These are phyloP conservation scores for Labroides dimidiatus DNA, from an alignment of 2,797 vertebrate species.

Conservation along the genomic window DNA sequence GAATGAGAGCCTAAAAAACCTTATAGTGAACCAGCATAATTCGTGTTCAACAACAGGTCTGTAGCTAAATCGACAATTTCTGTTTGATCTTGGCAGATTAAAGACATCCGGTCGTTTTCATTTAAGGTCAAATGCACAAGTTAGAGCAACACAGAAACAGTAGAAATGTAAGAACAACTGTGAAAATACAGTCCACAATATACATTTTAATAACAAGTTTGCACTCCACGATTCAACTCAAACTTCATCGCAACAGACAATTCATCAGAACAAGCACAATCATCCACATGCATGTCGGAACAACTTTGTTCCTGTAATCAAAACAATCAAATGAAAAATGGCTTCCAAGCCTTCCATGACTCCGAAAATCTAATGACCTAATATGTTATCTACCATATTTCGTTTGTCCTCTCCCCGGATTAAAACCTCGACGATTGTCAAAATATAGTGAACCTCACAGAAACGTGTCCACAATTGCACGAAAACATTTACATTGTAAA, in stretches of 20 bases:
- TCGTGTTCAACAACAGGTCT: no score
- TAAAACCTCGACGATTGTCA: constrained; percentile 10
- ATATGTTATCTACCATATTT: constrained; percentile 71
- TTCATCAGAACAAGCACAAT: constrained; percentile 3
- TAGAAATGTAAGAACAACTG: neutral
- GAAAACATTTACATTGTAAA: neutral
- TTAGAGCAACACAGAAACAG: neutral
- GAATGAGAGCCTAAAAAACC: no score
- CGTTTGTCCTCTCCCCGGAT: constrained; percentile 25
- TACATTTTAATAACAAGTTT: neutral
- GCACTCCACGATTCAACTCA: neutral
- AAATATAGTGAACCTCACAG: neutral
- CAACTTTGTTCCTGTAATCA: constrained; percentile 44
- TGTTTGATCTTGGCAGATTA: neutral
- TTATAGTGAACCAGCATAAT: neutral
- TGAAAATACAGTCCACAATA: neutral
- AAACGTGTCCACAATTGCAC: neutral
- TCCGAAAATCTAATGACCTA: constrained; percentile 74
- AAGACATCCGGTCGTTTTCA: neutral
- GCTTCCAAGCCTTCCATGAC: constrained; percentile 68
- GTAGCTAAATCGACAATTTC: neutral
- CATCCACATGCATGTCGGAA: constrained; percentile 3
- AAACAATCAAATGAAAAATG: constrained; percentile 77
- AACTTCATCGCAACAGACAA: neutral
- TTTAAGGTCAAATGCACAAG: constrained; percentile 5